Conservation (phyloP, 2,797 vertebrate genomes). For the Xenops minutus region DNA sequence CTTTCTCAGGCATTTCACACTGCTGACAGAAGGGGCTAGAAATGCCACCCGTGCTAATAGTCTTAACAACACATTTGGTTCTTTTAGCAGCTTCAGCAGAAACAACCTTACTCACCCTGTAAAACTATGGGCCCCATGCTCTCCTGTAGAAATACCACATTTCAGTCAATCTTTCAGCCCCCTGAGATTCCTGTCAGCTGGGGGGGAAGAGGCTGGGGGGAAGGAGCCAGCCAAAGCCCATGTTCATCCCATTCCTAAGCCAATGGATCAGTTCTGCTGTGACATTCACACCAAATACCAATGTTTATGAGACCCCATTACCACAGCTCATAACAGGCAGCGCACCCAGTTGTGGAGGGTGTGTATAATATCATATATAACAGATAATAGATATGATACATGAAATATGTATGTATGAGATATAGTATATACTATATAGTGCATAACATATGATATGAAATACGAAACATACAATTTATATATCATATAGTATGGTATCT, state of each 20-base stretch:
- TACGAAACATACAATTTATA: not conserved
- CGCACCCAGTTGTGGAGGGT: not conserved
- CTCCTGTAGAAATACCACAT: not conserved
- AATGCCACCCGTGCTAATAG: not conserved
- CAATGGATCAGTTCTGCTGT: not conserved
- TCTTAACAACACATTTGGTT: not conserved
- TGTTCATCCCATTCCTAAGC: not conserved
- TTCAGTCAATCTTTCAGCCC: not conserved
- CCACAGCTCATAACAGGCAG: not conserved
- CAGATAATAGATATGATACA: not conserved
- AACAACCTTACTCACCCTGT: not conserved
- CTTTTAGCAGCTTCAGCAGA: not conserved
- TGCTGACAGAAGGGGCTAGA: not conserved
- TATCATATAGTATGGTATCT: not conserved
- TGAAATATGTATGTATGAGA: not conserved
- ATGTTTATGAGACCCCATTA: not conserved
- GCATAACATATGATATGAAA: not conserved
- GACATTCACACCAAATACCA: not conserved
- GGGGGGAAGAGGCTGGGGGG: not conserved
- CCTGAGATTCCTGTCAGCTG: not conserved
- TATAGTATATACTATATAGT: not conserved
- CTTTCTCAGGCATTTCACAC: not conserved
- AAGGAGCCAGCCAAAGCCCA: not conserved
- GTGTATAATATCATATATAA: not conserved
- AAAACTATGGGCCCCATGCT: not conserved